phyloP scores from a whole-genome alignment of 2,113 vertebrate genomes.

The Galemys pyrenaicus region DNA sequence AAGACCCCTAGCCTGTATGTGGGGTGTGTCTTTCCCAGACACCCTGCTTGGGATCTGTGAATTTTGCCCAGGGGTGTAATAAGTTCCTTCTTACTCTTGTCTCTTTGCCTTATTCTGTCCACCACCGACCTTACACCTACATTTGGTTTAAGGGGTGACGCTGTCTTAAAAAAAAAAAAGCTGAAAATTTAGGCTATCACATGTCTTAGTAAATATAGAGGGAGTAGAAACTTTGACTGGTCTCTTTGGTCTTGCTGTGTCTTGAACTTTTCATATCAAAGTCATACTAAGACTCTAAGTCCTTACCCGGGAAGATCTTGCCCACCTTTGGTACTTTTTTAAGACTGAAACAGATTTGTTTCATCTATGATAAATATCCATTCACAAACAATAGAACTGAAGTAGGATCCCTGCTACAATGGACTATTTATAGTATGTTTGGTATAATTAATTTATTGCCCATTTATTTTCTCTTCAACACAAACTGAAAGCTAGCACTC shows the following conservation, averaged over 20 bases:
- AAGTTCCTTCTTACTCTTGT: no score
- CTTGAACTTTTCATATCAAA: slow-evolving; percentile 15
- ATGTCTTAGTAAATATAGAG: neutral
- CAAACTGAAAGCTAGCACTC: neutral
- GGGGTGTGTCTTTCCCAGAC: no score
- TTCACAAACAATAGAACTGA: neutral
- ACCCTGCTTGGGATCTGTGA: no score
- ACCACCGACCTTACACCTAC: no score
- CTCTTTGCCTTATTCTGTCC: no score
- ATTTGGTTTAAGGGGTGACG: neutral
- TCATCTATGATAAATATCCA: neutral
- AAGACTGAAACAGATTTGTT: neutral
- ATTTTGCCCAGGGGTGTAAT: no score
- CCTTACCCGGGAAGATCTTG: neutral
- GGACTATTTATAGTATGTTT: neutral
- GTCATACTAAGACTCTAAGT: neutral
- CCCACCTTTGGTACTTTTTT: neutral
- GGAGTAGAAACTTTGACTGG: neutral
- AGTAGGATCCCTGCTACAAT: neutral
- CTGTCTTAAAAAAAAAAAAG: neutral
- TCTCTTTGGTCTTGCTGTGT: neutral
- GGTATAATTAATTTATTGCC: neutral
- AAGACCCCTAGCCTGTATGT: no score
- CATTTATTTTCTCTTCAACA: neutral
- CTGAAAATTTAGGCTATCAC: neutral